Evolutionary conservation across 2,113 vertebrate species (phyloP).

Genomic region (Pluvialis apricaria): DNA sequence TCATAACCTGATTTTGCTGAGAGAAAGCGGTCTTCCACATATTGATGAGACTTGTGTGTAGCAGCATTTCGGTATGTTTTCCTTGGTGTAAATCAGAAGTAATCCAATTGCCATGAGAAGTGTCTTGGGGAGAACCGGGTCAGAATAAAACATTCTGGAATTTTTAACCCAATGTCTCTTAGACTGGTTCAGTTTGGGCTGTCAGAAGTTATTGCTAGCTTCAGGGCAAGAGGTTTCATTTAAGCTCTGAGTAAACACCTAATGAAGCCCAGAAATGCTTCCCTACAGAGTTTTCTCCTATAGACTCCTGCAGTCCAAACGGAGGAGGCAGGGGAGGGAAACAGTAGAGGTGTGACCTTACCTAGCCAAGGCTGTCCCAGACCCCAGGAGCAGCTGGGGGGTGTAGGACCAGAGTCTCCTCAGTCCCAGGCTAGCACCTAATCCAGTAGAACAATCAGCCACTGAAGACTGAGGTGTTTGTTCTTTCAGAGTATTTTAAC

Average conservation of each 20-base stretch:
- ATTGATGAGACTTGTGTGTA: background rate
- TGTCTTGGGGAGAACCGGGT: background rate
- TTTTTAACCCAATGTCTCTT: background rate
- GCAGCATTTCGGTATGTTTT: background rate
- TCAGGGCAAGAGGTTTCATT: background rate
- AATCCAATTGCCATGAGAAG: background rate
- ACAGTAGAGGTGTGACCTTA: background rate
- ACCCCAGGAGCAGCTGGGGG: background rate
- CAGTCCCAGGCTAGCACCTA: background rate
- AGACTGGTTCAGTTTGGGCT: background rate
- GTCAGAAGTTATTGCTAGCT: background rate
- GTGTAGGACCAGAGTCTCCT: background rate
- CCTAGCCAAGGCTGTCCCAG: background rate
- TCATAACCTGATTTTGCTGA: background rate
- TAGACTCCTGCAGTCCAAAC: background rate
- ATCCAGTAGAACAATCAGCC: background rate
- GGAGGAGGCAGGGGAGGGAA: background rate
- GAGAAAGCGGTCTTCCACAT: background rate
- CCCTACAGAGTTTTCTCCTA: background rate
- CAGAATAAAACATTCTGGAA: background rate
- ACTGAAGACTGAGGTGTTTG: background rate
- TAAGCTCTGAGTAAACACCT: background rate
- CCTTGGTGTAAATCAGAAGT: background rate
- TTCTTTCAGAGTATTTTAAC: background rate
- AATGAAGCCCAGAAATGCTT: background rate